Base-by-base conservation (phyloP, 2,113 vertebrate genomes). In the Puffinus mauretanicus region DNA sequence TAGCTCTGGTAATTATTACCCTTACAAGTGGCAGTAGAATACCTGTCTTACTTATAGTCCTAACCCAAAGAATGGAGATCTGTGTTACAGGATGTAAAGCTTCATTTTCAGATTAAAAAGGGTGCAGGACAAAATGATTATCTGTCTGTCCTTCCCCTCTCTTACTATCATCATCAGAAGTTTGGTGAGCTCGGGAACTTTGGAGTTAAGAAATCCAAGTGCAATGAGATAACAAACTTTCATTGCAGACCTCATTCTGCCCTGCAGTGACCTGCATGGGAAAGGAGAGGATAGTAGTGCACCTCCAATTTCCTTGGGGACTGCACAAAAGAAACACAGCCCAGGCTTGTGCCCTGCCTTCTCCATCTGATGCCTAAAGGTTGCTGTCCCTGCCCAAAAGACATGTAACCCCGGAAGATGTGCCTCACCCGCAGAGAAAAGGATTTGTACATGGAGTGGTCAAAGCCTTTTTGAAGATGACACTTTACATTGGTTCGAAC, bases 1-100 rank as follows among this genome's bases (percentile, higher is more conserved):
- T 87, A 94, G 40, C n/a, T 91, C 80, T 89, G 81, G 77, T 72
- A 96, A 96, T 95, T 61, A 96, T 92, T 97, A 92, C 34, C 91
- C 25, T 72, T 75, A 49, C 9, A 86, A 86, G 32, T 32, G 25
- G 49, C 25, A 76, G 29, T 44, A 54, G 27, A 80, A 18, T 52
- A 67, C 40, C 12, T 70, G 30, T 51, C 57, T 72, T 21, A 27
- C 29, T 40, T 51, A 18, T 2, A 76, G 36, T 9, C 57, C 58
- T 65, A 84, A 94, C 12, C 10, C 40, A 79, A 65, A 79, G 49
- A 88, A 73, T 13, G 25, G 25, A 86, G 7, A 44, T 32, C n/a
- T 49, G 1, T 36, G 19, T 82, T 44, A 66, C 20, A 90, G 13
- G 25, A 88, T n/a, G 9, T 18, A 81, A 84, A 89, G 14, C 10